Evolutionary conservation across 2,113 vertebrate genomes (phyloP).

Genomic region (Coreoperca whiteheadi): DNA sequence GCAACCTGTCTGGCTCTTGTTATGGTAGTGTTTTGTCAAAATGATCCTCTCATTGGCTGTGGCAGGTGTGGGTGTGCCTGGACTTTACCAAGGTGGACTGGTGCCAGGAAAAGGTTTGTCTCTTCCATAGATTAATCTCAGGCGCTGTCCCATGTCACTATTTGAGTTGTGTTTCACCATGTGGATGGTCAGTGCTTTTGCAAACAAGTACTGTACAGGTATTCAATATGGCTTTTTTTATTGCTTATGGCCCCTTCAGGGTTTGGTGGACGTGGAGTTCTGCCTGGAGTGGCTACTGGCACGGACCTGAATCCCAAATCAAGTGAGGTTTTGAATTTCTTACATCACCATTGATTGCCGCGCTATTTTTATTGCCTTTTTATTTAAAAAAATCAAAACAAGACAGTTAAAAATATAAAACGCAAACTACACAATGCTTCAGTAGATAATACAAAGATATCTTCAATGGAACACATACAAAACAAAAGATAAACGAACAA

Average conservation of each 20-base stretch:
- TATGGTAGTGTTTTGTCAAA: not conserved
- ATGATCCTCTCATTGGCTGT: constrained; percentile 28
- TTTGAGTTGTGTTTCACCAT: not conserved
- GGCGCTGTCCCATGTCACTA: not conserved
- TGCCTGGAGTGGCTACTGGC: constrained; percentile 95
- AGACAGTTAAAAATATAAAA: not conserved
- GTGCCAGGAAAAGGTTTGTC: constrained; percentile 81
- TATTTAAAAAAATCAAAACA: too few species aligned
- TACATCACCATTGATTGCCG: not conserved
- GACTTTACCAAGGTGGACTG: constrained; percentile 83
- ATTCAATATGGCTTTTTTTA: not conserved
- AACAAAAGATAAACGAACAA: not conserved
- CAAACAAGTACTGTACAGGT: not conserved
- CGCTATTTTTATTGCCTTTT: not conserved
- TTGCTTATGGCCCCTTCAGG: constrained; percentile 78
- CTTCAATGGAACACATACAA: not conserved
- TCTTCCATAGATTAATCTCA: constrained; percentile 23
- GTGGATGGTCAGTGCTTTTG: not conserved
- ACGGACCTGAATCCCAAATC: constrained; percentile 89
- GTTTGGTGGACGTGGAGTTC: constrained; percentile 90
- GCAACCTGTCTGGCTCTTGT: constrained; percentile 22
- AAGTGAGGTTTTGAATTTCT: constrained; percentile 60
- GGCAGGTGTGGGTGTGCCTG: constrained; percentile 84
- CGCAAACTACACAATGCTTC: not conserved
- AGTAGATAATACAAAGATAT: not conserved